Conservation (phyloP, 2,113 vertebrate genomes). For the Hylia prasina region DNA sequence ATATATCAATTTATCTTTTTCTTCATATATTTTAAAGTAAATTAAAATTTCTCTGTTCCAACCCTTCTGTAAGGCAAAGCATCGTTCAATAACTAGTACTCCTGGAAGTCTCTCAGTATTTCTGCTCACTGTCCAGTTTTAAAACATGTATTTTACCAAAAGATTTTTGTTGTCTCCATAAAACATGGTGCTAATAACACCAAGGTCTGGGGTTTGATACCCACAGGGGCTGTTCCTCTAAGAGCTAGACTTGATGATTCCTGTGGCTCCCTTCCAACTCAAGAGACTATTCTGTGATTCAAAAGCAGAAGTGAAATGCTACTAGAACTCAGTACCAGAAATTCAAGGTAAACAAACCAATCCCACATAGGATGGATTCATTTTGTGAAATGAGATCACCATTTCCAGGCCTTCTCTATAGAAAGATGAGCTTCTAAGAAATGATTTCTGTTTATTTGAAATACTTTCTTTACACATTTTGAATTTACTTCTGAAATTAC, state of each 20-base stretch:
- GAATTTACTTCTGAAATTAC: background rate
- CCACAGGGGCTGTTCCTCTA: background rate
- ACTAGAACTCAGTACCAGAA: background rate
- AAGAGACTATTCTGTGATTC: background rate
- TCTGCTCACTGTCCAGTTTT: background rate
- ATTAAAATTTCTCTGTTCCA: background rate
- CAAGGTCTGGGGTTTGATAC: too few relatives aligned
- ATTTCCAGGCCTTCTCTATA: accelerated
- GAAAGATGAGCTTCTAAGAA: background rate
- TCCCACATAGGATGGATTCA: accelerated
- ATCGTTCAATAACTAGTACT: background rate
- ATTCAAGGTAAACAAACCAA: background rate
- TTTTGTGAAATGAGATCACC: background rate
- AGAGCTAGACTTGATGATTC: background rate
- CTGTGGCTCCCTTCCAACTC: background rate
- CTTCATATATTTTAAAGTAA: background rate
- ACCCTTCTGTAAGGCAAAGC: background rate
- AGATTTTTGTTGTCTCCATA: background rate
- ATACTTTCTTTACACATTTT: background rate
- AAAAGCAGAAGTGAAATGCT: background rate
- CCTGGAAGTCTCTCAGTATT: background rate
- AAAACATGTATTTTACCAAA: background rate
- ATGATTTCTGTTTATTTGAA: background rate
- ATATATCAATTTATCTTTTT: background rate
- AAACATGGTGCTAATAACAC: background rate